Percentiles rank a stretch among this genome's conserved stretches.
Conservation (phyloP, 2,888 invertebrate species). For the Oscheius sp. region DNA sequence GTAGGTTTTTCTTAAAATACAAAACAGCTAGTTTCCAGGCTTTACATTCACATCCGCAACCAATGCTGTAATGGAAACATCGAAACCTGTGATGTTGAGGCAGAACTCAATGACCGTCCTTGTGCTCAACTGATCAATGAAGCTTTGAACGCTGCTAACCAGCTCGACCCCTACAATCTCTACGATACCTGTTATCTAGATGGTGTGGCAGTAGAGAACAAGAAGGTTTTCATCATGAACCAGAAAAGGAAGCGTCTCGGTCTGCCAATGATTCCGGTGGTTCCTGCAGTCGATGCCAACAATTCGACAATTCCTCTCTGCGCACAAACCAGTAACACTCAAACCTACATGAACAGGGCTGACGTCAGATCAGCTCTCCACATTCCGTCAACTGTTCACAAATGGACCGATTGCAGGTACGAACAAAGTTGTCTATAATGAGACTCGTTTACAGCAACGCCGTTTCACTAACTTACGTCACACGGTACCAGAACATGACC, state of each 20-base stretch:
- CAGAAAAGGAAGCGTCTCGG: slow-evolving; percentile 43
- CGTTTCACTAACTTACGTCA: slow-evolving; percentile 41
- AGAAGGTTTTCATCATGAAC: slow-evolving; percentile 38
- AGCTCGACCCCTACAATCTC: slow-evolving; percentile 60
- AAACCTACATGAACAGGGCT: slow-evolving; percentile 52
- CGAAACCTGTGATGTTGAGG: slow-evolving; percentile 51
- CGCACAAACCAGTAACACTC: slow-evolving; percentile 56
- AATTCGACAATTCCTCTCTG: slow-evolving; percentile 49
- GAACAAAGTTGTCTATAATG: not conserved
- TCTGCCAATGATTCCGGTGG: slow-evolving; percentile 36
- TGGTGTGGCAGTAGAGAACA: slow-evolving; percentile 20
- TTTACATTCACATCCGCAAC: slow-evolving; percentile 46
- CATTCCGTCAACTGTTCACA: slow-evolving; percentile 50
- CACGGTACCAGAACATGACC: slow-evolving; percentile 66
- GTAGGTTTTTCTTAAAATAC: slow-evolving; percentile 30
- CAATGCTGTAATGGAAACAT: slow-evolving; percentile 58
- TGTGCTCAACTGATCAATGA: slow-evolving; percentile 45
- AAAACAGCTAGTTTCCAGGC: slow-evolving; percentile 32
- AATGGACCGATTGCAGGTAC: slow-evolving; percentile 62
- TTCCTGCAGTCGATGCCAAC: not conserved
- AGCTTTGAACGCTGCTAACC: slow-evolving; percentile 48
- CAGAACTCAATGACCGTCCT: slow-evolving; percentile 39
- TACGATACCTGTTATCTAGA: slow-evolving; percentile 56
- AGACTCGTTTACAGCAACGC: slow-evolving; percentile 45
- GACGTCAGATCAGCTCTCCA: slow-evolving; percentile 61